Conservation (phyloP, 2,113 vertebrate genomes). For the Salvator merianae region DNA sequence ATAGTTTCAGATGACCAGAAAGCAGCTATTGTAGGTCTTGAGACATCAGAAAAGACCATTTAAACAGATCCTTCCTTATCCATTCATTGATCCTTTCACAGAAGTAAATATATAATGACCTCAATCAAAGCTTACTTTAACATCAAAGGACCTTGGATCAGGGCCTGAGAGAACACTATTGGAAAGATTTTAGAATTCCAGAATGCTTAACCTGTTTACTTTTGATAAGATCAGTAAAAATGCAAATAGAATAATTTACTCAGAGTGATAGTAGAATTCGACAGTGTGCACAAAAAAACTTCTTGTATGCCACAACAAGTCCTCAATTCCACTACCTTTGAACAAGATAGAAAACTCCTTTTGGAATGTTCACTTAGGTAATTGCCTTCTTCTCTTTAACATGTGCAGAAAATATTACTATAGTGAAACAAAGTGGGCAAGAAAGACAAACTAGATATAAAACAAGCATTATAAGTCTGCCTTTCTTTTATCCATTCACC, state of each 20-base stretch:
- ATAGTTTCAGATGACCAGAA: slow-evolving; percentile 16
- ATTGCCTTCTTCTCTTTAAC: neutral
- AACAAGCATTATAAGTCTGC: fast-evolving
- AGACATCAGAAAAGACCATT: neutral
- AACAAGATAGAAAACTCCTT: slow-evolving; percentile 31
- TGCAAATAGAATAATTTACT: slow-evolving; percentile 65
- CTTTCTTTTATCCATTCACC: neutral
- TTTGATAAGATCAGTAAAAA: slow-evolving; percentile 63
- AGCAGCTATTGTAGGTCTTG: neutral
- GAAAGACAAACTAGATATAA: neutral
- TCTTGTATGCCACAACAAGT: neutral
- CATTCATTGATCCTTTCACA: neutral
- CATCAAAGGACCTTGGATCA: slow-evolving; percentile 27
- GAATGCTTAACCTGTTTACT: slow-evolving; percentile 56
- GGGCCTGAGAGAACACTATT: slow-evolving; percentile 44
- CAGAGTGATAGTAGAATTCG: slow-evolving; percentile 47
- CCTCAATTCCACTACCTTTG: slow-evolving; percentile 55
- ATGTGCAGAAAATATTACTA: neutral
- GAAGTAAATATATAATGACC: neutral
- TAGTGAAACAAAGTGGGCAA: neutral
- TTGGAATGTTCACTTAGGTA: slow-evolving; percentile 38
- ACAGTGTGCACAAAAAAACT: slow-evolving; percentile 45
- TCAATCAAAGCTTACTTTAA: slow-evolving; percentile 17
- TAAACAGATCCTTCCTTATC: neutral
- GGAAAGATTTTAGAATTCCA: slow-evolving; percentile 14